These are phyloP conservation scores for Vanessa tameamea DNA, from an alignment of 1,140 invertebrate species.

Conservation along the genomic window DNA sequence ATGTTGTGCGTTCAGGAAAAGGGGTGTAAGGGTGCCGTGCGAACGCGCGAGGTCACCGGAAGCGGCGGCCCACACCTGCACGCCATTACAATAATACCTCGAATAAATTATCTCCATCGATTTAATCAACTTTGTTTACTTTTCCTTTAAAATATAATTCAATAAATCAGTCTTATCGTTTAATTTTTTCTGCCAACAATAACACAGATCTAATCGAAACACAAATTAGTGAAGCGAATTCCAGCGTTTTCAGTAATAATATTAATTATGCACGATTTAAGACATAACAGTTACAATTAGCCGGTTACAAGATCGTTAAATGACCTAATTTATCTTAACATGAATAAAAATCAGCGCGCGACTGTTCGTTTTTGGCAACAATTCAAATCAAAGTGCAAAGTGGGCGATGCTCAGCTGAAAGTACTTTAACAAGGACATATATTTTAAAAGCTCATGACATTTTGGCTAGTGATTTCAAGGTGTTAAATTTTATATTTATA, in stretches of 20 bases:
- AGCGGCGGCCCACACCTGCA: conserved; percentile 48
- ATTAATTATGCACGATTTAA: conserved; percentile 12
- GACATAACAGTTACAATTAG: conserved; percentile 14
- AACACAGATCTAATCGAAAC: conserved; percentile 26
- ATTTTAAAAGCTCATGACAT: conserved; percentile 56
- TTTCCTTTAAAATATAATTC: conserved; percentile 31
- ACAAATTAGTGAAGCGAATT: neutral
- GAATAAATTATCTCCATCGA: conserved; percentile 45
- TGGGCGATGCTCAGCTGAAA: conserved; percentile 47
- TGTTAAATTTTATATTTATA: conserved; percentile 23
- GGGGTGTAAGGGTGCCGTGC: conserved; percentile 40
- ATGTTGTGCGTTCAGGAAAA: conserved; percentile 20
- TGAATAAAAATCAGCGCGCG: conserved; percentile 49
- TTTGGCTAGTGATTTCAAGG: conserved; percentile 41
- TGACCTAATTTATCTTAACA: conserved; percentile 45
- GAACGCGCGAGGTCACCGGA: conserved; percentile 56
- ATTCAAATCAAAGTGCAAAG: conserved; percentile 62
- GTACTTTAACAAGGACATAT: conserved; percentile 56
- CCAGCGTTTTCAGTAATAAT: conserved; percentile 2
- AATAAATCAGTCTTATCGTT: conserved; percentile 30
- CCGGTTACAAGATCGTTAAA: conserved; percentile 9
- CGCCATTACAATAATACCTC: conserved; percentile 47
- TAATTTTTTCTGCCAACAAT: conserved; percentile 39
- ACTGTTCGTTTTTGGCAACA: conserved; percentile 60
- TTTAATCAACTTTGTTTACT: conserved; percentile 51